Evolutionary conservation across 1,140 invertebrate genomes (phyloP), one percentile per base, ranked within the genome.

Genomic region (Eriocheir sinensis): DNA sequence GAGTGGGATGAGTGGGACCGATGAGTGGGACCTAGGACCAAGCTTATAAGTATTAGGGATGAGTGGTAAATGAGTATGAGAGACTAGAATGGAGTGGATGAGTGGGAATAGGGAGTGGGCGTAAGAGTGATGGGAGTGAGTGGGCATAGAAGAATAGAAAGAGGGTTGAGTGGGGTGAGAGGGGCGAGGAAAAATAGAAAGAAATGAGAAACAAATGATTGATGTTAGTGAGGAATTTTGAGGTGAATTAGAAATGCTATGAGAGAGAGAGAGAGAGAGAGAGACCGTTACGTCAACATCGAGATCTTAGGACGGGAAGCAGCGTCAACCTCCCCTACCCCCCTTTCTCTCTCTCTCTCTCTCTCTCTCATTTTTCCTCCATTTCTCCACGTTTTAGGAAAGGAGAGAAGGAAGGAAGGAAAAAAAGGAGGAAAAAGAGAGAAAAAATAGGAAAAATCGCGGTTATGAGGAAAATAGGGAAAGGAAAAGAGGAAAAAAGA

Each of bases 331-430:
- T n/a, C 60, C 60, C 60, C 60, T 72, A 15, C n/a, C 60, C n/a
- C 60, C n/a, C 60, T 72, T n/a, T 72, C 60, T 72, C 60, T 72
- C 60, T 72, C 60, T 72, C 60, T 72, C 60, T 72, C 60, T 72
- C n/a, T n/a, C n/a, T n/a, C n/a, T n/a, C n/a, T n/a, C n/a, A n/a
- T n/a, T n/a, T n/a, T n/a, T n/a, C n/a, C 60, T 72, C 60, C n/a
- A 15, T n/a, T n/a, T 72, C 60, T n/a, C 60, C 60, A 15, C 60
- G 12, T n/a, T n/a, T n/a, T 72, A 72, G n/a, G 81, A 83, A n/a
- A 32, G 34, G 21, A 83, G 34, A 9, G 30, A 83, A n/a, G 30
- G 32, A n/a, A 32, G 32, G 21, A 32, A 83, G 21, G 30, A 83
- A 8, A 38, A 88, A 17, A 36, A 9, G 36, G 15, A 88, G 4